phyloP scores from a whole-genome alignment of 2,797 vertebrate genomes.

The Erethizon dorsatum region DNA sequence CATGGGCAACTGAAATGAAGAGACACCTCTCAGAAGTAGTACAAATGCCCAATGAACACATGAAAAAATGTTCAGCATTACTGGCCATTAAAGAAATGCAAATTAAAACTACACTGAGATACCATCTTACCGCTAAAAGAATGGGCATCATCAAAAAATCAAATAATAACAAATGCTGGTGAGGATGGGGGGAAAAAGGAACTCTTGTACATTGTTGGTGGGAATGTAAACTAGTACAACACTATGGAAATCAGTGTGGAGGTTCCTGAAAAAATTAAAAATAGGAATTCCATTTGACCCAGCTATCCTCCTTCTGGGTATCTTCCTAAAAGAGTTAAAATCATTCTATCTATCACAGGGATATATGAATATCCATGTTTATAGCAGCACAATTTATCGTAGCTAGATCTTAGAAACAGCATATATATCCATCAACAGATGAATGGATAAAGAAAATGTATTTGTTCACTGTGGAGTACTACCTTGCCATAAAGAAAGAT shows the following conservation, averaged over 20 bases:
- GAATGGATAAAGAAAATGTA: neutral
- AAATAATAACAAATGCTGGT: neutral
- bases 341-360: neutral
- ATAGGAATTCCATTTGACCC: neutral
- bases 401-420: neutral
- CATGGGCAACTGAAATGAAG: neutral
- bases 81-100: neutral
- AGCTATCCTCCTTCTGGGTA: neutral
- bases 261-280: neutral
- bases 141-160: neutral
- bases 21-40: neutral
- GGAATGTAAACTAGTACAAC: neutral
- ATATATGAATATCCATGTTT: neutral
- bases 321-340: neutral
- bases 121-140: neutral
- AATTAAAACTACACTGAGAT: neutral
- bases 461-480: neutral
- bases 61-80: neutral
- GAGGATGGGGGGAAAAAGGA: neutral
- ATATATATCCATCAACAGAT: neutral
- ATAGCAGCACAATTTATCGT: neutral
- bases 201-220: neutral
- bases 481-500: neutral
- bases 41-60: neutral
- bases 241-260: neutral